phyloP scores from a whole-genome alignment of 2,797 vertebrate genomes.

The Myotis pilosus region DNA sequence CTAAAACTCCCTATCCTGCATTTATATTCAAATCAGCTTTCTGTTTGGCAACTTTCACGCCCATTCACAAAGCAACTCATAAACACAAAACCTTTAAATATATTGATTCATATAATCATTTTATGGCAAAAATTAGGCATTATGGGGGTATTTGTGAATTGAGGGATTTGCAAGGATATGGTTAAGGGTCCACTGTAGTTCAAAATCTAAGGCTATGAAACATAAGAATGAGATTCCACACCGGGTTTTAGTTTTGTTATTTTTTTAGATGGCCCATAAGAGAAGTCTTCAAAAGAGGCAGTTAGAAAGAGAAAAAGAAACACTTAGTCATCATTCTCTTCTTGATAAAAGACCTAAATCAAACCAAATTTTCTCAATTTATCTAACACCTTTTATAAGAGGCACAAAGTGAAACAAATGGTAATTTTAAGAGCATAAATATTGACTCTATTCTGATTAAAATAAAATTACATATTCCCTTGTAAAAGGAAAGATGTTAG shows the following conservation, averaged over 20 bases:
- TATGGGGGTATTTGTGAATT: not conserved
- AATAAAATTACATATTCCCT: slow-evolving; percentile 36
- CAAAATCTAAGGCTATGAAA: not conserved
- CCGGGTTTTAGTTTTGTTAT: slow-evolving; percentile 4
- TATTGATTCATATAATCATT: not conserved
- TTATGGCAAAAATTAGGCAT: not conserved
- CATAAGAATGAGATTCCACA: not conserved
- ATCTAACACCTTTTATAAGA: not conserved
- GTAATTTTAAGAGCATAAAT: slow-evolving; percentile 54
- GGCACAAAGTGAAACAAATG: slow-evolving; percentile 42
- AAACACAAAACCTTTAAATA: not conserved
- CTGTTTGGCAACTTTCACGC: not conserved
- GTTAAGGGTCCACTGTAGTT: not conserved
- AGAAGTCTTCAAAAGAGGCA: slow-evolving; percentile 39
- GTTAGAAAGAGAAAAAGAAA: not conserved
- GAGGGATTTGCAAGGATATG: not conserved
- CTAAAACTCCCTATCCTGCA: not conserved
- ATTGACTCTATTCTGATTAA: slow-evolving; percentile 44
- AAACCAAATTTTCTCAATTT: slow-evolving; percentile 20
- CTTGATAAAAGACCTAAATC: slow-evolving; percentile 28
- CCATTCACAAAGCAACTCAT: not conserved
- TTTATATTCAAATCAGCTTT: not conserved
- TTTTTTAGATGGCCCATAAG: not conserved
- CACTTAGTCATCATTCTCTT: not conserved
- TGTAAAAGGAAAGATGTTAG: slow-evolving; percentile 55